Evolutionary conservation across 2,797 vertebrate species (phyloP), one percentile per base, ranked within the genome.

Genomic region (Ctenosaura bakeri): DNA sequence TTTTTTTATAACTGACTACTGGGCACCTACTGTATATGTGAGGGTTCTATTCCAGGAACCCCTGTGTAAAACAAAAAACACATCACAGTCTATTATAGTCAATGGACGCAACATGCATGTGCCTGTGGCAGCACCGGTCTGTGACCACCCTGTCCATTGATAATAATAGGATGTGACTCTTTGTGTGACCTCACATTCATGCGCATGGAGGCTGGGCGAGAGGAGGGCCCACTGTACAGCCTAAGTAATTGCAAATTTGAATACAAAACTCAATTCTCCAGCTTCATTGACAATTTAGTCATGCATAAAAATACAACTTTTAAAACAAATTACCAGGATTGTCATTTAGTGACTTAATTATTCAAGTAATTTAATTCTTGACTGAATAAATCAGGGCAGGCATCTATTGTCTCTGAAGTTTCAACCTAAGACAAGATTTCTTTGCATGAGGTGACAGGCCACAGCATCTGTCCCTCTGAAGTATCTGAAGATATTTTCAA

Each of bases 401-500:
- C 90, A 95, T 93, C 95, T 94, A 42, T 10, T 92, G 89, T 83
- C 90, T 93, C 94, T 91, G 92, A 90, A 86, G 87, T 96, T 94
- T 94, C 95, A 95, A 76, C 89, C 89, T 94, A 93, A 96, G 94
- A 93, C 62, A 91, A 84, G 94, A 91, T 91, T 91, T 90, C 96
- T 97, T 96, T 95, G 94, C 89, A 89, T 69, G 86, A 89, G 87
- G 87, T 22, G 42, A 96, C 86, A 93, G 4, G 94, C 91, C 88
- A 94, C 46, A 94, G 90, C 86, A 89, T 94, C 92, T 94, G 94
- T 92, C 83, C 92, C 95, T 88, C 87, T 62, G 90, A 89, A 94
- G 59, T 92, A 96, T 94, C 94, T 95, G 90, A 94, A 96, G 77
- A 91, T 96, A 94, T 93, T 95, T 86, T 97, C 94, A 95, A 94